A percentile compares a stretch with the other conserved stretches of the same genome.
These are phyloP conservation scores for Sebastes matsubarae DNA, from an alignment of 2,797 vertebrate genomes.

Conservation along the genomic window DNA sequence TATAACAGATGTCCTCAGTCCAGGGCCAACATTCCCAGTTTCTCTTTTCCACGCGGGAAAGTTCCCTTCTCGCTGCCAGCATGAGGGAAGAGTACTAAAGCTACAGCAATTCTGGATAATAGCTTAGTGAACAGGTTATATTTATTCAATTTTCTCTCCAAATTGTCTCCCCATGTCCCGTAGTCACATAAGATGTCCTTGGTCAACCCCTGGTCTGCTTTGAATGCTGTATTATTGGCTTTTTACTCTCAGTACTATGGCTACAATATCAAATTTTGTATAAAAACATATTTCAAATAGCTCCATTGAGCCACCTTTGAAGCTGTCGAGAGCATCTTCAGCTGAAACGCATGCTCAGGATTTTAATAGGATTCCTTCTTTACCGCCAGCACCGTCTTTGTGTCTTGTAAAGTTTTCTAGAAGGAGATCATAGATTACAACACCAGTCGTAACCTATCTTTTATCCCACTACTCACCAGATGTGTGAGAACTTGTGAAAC, in stretches of 20 bases:
- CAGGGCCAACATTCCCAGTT: slow-evolving; percentile 80
- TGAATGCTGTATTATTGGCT: slow-evolving; percentile 8
- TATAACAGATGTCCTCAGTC: slow-evolving; percentile 79
- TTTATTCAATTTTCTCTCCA: slow-evolving; percentile 58
- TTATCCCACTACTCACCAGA: slow-evolving; percentile 51
- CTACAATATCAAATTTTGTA: background rate
- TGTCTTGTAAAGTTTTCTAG: slow-evolving; percentile 21
- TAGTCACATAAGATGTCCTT: slow-evolving; percentile 43
- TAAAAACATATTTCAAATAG: background rate
- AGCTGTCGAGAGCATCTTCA: background rate
- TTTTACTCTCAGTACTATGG: background rate
- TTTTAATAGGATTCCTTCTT: slow-evolving; percentile 3
- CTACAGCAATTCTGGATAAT: slow-evolving; percentile 74
- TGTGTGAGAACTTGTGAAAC: slow-evolving; percentile 68
- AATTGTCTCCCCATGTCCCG: slow-evolving; percentile 50
- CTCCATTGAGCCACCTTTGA: background rate
- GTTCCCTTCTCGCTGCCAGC: slow-evolving; percentile 76
- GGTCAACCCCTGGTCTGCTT: slow-evolving; percentile 31
- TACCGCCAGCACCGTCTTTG: background rate
- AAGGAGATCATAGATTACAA: slow-evolving; percentile 31
- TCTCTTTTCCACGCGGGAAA: slow-evolving; percentile 82
- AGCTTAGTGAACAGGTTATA: slow-evolving; percentile 73
- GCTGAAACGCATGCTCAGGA: background rate
- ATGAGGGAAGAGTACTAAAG: slow-evolving; percentile 58
- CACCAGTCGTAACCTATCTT: slow-evolving; percentile 31